Conservation (phyloP, 2,797 vertebrate genomes). For the Chromis chromis region DNA sequence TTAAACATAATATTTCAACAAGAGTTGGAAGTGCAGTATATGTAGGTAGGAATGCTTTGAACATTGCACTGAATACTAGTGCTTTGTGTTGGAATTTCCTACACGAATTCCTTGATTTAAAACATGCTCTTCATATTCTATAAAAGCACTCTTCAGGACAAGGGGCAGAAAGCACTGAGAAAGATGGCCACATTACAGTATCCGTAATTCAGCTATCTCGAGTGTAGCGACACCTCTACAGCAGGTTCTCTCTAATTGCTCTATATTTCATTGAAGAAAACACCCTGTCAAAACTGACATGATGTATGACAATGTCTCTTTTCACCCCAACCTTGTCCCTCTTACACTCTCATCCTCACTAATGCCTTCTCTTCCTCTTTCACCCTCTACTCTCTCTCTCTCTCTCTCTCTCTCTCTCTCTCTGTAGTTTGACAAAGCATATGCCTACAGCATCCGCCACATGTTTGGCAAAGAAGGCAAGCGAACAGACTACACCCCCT, state of each 20-base stretch:
- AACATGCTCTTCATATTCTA: conserved; percentile 6
- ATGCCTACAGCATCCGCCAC: conserved; percentile 96
- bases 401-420: conserved; percentile 31
- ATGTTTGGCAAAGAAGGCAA: conserved; percentile 97
- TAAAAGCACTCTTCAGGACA: conserved; percentile 42
- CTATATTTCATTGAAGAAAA: conserved; percentile 81
- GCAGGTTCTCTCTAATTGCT: conserved; percentile 79
- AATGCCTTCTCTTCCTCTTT: conserved; percentile 64
- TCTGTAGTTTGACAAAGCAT: conserved; percentile 96
- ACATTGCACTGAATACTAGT: not conserved
- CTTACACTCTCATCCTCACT: conserved; percentile 64
- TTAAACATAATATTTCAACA: no score
- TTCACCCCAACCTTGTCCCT: conserved; percentile 78
- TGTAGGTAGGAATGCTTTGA: not conserved
- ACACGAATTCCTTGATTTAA: conserved; percentile 10
- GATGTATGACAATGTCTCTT: conserved; percentile 78
- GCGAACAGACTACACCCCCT: conserved; percentile 97
- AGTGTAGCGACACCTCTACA: conserved; percentile 77
- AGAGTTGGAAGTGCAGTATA: not conserved
- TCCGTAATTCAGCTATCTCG: conserved; percentile 79
- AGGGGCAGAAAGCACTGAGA: conserved; percentile 42
- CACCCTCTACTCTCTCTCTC: conserved; percentile 18
- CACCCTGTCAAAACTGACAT: conserved; percentile 73
- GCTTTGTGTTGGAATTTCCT: not conserved
- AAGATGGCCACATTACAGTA: conserved; percentile 56